A percentile compares a stretch with the other conserved stretches of the same genome.
phyloP scores from a whole-genome alignment of 2,888 invertebrate species.

The Watsonalla binaria region DNA sequence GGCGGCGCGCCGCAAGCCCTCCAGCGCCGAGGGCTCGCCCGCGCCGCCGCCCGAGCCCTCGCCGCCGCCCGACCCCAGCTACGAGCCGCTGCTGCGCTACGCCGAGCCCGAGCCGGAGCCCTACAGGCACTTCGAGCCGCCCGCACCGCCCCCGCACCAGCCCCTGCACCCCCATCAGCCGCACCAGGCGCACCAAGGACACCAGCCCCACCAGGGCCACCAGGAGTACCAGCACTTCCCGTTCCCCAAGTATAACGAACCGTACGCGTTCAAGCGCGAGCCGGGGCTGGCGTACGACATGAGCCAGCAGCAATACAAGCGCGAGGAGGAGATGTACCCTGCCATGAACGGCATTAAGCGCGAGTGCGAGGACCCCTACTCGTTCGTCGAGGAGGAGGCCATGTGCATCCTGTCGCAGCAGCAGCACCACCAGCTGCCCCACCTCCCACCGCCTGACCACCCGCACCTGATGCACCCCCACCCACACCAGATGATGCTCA shows the following conservation, averaged over 20 bases:
- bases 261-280: conserved; percentile 65
- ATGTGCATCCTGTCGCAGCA: conserved; percentile 78
- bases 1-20: conserved; percentile 69
- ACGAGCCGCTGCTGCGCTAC: conserved; percentile 47
- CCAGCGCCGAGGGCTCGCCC: conserved; percentile 52
- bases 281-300: conserved; percentile 68
- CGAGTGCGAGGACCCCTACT: conserved; percentile 88
- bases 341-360: conserved; percentile 65
- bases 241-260: conserved; percentile 63
- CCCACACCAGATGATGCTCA: conserved; percentile 68
- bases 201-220: conserved; percentile 24
- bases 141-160: conserved; percentile 30
- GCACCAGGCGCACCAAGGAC: conserved; percentile 14
- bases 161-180: conserved; percentile 18
- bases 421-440: conserved; percentile 46
- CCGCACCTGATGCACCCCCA: conserved; percentile 49
- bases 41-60: conserved; percentile 48
- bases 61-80: conserved; percentile 43
- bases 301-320: conserved; percentile 55
- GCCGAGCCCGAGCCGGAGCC: conserved; percentile 37
- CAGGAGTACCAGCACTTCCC: conserved; percentile 64
- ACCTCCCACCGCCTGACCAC: conserved; percentile 44
- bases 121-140: conserved; percentile 49
- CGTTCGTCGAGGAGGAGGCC: conserved; percentile 90
- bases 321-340: conserved; percentile 63